Percentiles rank a stretch among this genome's conserved stretches.
These are phyloP conservation scores for Hippocampus comes DNA, from an alignment of 2,113 vertebrate species.

Conservation along the genomic window DNA sequence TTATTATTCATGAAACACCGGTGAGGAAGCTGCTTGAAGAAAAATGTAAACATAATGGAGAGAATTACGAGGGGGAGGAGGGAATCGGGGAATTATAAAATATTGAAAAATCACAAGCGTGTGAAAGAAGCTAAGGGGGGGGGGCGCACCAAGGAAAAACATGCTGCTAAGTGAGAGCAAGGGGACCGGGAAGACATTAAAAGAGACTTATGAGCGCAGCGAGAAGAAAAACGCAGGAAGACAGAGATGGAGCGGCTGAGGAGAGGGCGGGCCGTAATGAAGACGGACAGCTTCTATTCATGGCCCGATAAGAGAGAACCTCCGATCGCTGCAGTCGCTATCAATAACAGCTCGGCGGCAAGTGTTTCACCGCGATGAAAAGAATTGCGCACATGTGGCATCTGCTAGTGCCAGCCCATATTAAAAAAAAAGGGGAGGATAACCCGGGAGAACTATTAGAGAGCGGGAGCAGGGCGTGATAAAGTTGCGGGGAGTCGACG, in stretches of 20 bases:
- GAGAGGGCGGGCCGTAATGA: slow-evolving; percentile 54
- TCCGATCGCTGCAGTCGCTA: slow-evolving; percentile 43
- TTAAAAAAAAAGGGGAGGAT: slow-evolving; percentile 50
- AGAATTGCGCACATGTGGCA: slow-evolving; percentile 18
- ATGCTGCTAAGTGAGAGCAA: slow-evolving; percentile 51
- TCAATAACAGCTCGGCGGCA: slow-evolving; percentile 54
- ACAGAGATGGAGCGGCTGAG: slow-evolving; percentile 19
- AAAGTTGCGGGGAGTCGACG: slow-evolving; percentile 23
- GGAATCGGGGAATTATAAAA: slow-evolving; percentile 60
- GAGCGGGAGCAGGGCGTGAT: slow-evolving; percentile 19
- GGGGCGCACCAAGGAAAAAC: slow-evolving; percentile 39
- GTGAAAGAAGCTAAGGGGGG: slow-evolving; percentile 31
- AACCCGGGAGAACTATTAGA: slow-evolving; percentile 27
- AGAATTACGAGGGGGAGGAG: slow-evolving; percentile 46
- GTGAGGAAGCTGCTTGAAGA: slow-evolving; percentile 40
- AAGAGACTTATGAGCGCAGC: slow-evolving; percentile 41
- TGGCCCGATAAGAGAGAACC: slow-evolving; percentile 53
- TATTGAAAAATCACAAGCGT: slow-evolving; percentile 62
- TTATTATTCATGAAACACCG: slow-evolving; percentile 51
- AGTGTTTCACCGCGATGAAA: slow-evolving; percentile 43
- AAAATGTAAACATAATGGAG: slow-evolving; percentile 56
- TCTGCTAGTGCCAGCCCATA: slow-evolving; percentile 53
- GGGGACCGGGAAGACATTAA: slow-evolving; percentile 52
- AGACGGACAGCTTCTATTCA: slow-evolving; percentile 61
- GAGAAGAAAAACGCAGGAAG: slow-evolving; percentile 36